Evolutionary conservation across 2,888 invertebrate genomes (phyloP).

Genomic region (Nesidiocoris tenuis): DNA sequence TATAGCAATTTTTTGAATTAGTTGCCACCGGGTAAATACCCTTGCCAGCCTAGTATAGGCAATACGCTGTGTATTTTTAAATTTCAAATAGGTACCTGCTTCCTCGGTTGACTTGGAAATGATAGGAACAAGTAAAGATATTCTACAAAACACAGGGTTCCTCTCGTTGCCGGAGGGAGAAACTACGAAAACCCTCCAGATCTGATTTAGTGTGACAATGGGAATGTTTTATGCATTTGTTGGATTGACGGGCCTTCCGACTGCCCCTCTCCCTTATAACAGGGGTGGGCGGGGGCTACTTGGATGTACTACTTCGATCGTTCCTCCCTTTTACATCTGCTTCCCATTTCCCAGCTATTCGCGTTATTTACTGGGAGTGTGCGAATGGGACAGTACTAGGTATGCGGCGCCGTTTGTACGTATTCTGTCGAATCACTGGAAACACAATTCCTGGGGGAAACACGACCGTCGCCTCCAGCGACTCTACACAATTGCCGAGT

Average conservation of each 20-base stretch:
- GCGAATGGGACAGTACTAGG: too few species aligned
- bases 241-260: constrained; percentile 13
- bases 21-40: too few species aligned
- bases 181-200: constrained; percentile 9
- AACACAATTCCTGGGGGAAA: constrained; percentile 5
- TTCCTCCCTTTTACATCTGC: constrained; percentile 4
- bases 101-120: neutral
- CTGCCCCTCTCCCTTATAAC: neutral
- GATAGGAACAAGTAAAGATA: neutral
- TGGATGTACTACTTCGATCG: neutral
- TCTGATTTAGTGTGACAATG: constrained; percentile 27
- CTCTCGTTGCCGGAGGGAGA: neutral
- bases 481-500: constrained; percentile 19
- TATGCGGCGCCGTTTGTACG: too few species aligned
- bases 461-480: too few species aligned
- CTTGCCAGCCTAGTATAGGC: too few species aligned
- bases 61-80: too few species aligned
- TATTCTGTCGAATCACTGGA: constrained; percentile 1
- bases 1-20: too few species aligned
- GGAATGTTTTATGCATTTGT: constrained; percentile 37
- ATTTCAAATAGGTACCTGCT: neutral
- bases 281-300: neutral
- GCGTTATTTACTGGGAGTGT: constrained; percentile 22
- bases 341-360: constrained; percentile 15
- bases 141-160: neutral